Base-by-base conservation (phyloP, 2,113 vertebrate species). In the Otus sunia region DNA sequence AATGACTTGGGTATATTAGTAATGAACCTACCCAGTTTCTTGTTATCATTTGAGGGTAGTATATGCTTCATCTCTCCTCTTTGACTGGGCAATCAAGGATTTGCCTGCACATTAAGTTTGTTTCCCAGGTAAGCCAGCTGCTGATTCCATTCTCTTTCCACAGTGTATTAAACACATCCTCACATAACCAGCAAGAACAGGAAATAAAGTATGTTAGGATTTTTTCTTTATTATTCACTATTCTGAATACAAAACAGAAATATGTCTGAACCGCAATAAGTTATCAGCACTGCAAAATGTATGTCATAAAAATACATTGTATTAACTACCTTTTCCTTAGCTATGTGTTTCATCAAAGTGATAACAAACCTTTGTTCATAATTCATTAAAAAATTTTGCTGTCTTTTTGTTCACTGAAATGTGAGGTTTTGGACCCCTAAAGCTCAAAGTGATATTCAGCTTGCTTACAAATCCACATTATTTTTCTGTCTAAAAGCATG, bases 71-170 rank as follows among this genome's bases (percentile, higher is more conserved):
- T 76, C 37, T 80, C 68, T 87, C 63, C 36, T 64, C 56, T 90
- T 86, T 94, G 84, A 90, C 22, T 93, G 89, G 83, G 45, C 56
- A 94, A 72, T 92, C 86, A 93, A 62, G 86, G 76, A 93, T 94
- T 95, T 97, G 85, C 67, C 87, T 95, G 60, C 81, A 85, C 37
- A 47, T 17, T 75, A 67, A 88, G 22, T 67, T 71, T 55, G 37
- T 77, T 84, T 67, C 26, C 71, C 53, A 96, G 49, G 82, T 83
- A 95, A 97, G 41, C 9, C 52, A 94, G 74, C 25, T 87, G 52
- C 41, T 82, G n/a, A 37, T 72, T 67, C 63, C 58, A 17, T 50
- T 55, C 34, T 67, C 53, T 67, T 95, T 90, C 80, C 34, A 58
- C 55, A 93, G 67, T 18, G 12, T 47, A 72, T 79, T 91, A 91